Evolutionary conservation across 2,797 vertebrate species (phyloP), one percentile per base, ranked within the genome.

Genomic region (Gallinago stenura): DNA sequence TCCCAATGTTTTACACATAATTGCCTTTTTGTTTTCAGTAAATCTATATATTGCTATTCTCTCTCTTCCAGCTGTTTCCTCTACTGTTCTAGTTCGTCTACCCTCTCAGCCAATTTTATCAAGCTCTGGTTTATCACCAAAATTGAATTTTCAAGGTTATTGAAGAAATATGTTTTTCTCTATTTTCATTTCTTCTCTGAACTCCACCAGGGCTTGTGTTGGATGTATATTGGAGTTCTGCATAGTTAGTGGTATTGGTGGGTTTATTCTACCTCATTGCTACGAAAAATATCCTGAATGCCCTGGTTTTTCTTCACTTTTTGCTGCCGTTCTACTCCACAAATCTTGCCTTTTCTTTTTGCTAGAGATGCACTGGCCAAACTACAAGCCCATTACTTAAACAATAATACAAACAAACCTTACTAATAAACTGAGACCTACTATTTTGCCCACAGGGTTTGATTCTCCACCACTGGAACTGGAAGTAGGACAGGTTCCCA

Each of bases 101-200:
- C 78, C n/a, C 13, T 31, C 82, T 87, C 89, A 75, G 43, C 82
- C 87, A 56, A 87, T 96, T 96, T 89, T 90, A 97, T 96, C 96
- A 92, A 90, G 83, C 87, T 80, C 80, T 68, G 70, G 28, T 97
- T 93, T 95, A 97, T 95, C 94, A 89, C 89, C 92, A 86, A 96
- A 98, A 97, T 94, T 95, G 96, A 97, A 93, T 96, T 96, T 97
- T 94, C 92, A 94, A 97, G 83, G 80, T 97, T 97, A 97, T 82
- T 93, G 90, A 85, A 97, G 75, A 84, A 95, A 96, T 96, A 64
- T 12, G 39, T 33, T 95, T 95, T 83, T 50, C 72, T 62, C 39
- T 35, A 15, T 76, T 93, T 92, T 72, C 86, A 82, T 94, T 94
- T 94, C 88, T 80, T 82, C 17, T 75, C 39, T 51, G 12, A 39